Base-by-base conservation (phyloP, 2,888 invertebrate genomes). In the Nephrocerus scutellatus region DNA sequence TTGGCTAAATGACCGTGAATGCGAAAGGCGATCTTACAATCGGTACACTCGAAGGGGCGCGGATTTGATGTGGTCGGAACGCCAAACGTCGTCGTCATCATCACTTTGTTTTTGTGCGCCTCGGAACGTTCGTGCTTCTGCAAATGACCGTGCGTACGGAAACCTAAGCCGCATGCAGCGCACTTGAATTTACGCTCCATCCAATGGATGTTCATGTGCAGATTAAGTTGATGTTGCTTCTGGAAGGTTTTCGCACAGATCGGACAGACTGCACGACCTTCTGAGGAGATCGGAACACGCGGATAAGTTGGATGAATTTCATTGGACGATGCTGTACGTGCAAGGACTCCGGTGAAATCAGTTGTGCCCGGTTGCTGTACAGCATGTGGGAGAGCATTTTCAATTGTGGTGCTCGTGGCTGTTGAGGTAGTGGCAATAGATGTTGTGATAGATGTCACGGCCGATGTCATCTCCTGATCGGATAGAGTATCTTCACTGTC, bases 1-100 rank as follows among this genome's bases (percentile, higher is more conserved):
- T 96, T 96, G 1, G 95, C 93, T 56, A 98, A 72, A 68, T 96
- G 96, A 0, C 96, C 97, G 59, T 93, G 95, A 58, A 95, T 95
- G 53, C 91, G 77, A 66, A 98, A 97, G 7, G 93, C 95, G 52
- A 92, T 88, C 62, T 88, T 89, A 66, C 97, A 97, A 62, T 96
- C 93, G 14, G 81, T 82, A 71, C 97, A 97, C 59, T 92, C 88
- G 66, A 95, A 97, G 13, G 96, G 95, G 34, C 96, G 76, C 3
- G 96, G 96, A 70, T 96, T 95, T 10, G 86, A 84, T 1, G 86
- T 85, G 7, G 81, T 72, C 36, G 90, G 81, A 8, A 85, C 81
- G 6, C 86, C 87, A 61, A 86, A 86, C 1, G 86, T 84, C 14
- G 84, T 81, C 19, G 84, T 86, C 84, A 86, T 86, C 55, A 81